Percentiles rank a stretch among this genome's conserved stretches.
phyloP scores from a whole-genome alignment of 1,140 invertebrate genomes.

The Heterodera carotae region DNA sequence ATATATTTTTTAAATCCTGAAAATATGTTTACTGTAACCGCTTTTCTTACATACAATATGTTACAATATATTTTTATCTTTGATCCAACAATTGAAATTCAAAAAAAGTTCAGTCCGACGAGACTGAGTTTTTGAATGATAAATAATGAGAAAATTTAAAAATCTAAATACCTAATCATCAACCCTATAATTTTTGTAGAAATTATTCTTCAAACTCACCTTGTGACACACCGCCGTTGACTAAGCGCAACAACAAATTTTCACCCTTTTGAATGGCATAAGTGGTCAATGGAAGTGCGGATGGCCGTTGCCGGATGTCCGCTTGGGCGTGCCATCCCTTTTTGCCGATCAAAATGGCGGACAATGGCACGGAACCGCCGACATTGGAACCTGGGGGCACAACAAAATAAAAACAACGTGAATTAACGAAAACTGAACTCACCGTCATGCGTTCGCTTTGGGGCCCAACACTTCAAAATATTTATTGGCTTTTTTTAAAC shows the following conservation, averaged over 20 bases:
- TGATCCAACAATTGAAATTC: too few relatives aligned
- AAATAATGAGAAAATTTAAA: too few relatives aligned
- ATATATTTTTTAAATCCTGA: too few relatives aligned
- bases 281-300: constrained; percentile 34
- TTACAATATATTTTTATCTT: too few relatives aligned
- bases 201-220: background rate
- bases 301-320: constrained; percentile 51
- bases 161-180: too few relatives aligned
- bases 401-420: background rate
- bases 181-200: background rate
- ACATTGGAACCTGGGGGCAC: constrained; percentile 56
- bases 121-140: background rate
- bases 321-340: constrained; percentile 61
- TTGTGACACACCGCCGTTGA: constrained; percentile 65
- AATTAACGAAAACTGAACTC: background rate
- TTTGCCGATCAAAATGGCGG: constrained; percentile 55
- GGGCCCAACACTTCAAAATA: constrained; percentile 60
- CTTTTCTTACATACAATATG: too few relatives aligned
- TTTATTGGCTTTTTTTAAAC: too few relatives aligned
- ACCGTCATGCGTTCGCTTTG: constrained; percentile 58
- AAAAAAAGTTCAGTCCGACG: too few relatives aligned
- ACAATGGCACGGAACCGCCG: constrained; percentile 59
- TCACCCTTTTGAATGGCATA: constrained; percentile 32
- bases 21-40: too few relatives aligned
- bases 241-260: constrained; percentile 53